Conservation (phyloP, 2,888 invertebrate genomes). For the Pandemis corylana region DNA sequence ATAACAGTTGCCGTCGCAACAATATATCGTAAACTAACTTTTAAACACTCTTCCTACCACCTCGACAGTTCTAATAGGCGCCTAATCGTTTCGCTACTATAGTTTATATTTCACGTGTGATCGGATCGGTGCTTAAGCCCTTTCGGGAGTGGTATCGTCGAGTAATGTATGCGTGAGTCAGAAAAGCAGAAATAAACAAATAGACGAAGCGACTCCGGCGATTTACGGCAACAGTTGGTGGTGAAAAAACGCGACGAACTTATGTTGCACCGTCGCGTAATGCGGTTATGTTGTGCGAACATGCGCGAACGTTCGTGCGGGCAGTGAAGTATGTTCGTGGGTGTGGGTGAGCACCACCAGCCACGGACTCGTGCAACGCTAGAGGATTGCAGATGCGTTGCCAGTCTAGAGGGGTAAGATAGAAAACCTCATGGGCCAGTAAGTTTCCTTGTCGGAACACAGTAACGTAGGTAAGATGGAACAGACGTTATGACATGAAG, state of each 20-base stretch:
- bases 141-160: neutral
- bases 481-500: no score
- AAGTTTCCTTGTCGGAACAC: no score
- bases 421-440: no score
- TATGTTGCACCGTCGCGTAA: conserved; percentile 14
- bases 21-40: neutral
- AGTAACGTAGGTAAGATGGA: no score
- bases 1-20: neutral
- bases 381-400: no score
- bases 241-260: conserved; percentile 18
- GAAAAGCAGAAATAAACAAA: conserved; percentile 36
- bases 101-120: neutral
- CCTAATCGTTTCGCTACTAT: neutral
- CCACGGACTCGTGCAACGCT: no score
- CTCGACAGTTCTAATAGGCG: neutral
- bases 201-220: conserved; percentile 20
- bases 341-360: no score
- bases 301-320: neutral
- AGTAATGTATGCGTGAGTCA: conserved; percentile 27
- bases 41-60: neutral
- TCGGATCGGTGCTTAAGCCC: neutral
- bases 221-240: conserved; percentile 41
- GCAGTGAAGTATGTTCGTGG: neutral
- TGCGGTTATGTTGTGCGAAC: neutral
- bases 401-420: no score